Base-by-base conservation (phyloP, 2,113 vertebrate species). In the Myrmophylax atrothorax region DNA sequence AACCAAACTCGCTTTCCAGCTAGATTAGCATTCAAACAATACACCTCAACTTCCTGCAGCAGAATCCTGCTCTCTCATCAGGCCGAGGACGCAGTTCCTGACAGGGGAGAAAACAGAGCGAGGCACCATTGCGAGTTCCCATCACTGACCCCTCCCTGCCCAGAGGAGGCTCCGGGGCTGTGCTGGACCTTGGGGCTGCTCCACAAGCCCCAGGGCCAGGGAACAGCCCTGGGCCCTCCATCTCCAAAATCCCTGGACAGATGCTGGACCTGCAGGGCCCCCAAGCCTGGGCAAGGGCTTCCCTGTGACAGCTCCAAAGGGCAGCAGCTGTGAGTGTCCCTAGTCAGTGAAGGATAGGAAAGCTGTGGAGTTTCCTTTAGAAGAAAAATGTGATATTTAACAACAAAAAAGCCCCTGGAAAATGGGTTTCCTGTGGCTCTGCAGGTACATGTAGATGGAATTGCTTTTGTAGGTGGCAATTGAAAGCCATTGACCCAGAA, bases 391-490 rank as follows among this genome's bases (percentile, higher is more conserved):
- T 66, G 56, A 75, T 29, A 11, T n/a, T 75, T 75, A 77, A 35
- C 17, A 46, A 56, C 52, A 89, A 70, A 76, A 25, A 5, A 75
- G 87, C 87, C 56, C 69, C 73, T 91, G 90, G 66, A 66, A 93
- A 67, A 62, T 3, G 2, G 20, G 24, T 77, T 86, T 67, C 56
- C 75, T 58, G 50, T 79, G 67, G 70, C 52, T 86, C 19, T 72
- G 50, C 76, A 63, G 60, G 56, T 29, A 59, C 38, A 8, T 14
- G 29, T 37, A 16, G 67, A 44, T 79, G 3, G 7, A 74, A 63
- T 52, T 60, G 35, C 28, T 89, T 90, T 40, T 53, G 19, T 12
- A 22, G 33, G 44, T 73, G 69, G 69, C 82, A 79, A 68, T 2
- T 31, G 62, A 92, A 83, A 12, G 10, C 1, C 2, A 11, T 49